Percentiles rank a stretch among this genome's conserved stretches.
phyloP scores from a whole-genome alignment of 2,888 invertebrate species.

The Oligia strigilis region DNA sequence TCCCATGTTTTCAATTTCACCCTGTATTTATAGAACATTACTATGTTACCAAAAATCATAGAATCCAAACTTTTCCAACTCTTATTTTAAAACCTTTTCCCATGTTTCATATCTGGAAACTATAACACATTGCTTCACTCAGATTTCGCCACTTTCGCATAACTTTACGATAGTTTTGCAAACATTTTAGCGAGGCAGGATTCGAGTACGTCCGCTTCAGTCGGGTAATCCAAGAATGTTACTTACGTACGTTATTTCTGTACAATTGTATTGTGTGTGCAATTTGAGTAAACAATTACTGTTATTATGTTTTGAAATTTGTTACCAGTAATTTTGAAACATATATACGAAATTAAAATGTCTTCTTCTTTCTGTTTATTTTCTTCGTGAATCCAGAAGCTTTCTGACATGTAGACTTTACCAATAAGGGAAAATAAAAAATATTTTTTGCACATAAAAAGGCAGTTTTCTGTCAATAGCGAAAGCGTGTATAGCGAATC shows the following conservation, averaged over 20 bases:
- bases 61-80: not conserved
- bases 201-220: constrained; percentile 10
- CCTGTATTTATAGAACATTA: too few species aligned
- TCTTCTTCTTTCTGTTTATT: not conserved
- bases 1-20: too few species aligned
- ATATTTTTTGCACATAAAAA: not conserved
- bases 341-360: too few species aligned
- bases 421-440: too few species aligned
- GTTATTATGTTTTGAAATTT: not conserved
- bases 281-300: not conserved
- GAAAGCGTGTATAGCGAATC: too few species aligned
- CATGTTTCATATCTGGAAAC: constrained; percentile 11
- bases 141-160: constrained; percentile 9
- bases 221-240: constrained; percentile 29
- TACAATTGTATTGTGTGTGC: not conserved
- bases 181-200: constrained; percentile 37
- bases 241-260: constrained; percentile 6
- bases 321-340: not conserved
- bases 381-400: not conserved
- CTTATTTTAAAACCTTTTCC: not conserved
- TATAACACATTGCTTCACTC: constrained; percentile 18
- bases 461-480: not conserved
- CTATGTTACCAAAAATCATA: not conserved
- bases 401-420: not conserved
- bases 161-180: constrained; percentile 37